Base-by-base conservation (phyloP, 2,113 vertebrate genomes). In the Zapus hudsonius region DNA sequence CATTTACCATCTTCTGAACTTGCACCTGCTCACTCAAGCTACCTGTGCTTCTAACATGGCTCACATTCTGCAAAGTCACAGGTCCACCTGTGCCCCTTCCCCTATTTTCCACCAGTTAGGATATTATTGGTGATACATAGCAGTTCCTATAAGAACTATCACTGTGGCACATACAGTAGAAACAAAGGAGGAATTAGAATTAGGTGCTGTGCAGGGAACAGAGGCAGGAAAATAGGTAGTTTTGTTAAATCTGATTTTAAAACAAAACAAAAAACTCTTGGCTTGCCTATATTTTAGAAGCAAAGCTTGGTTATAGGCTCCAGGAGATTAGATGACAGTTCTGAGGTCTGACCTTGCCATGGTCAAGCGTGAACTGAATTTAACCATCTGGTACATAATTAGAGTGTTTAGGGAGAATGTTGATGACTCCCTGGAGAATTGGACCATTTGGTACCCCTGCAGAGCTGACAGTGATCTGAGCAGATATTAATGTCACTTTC, bases 361-460 rank as follows among this genome's bases (percentile, higher is more conserved):
- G 29, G 33, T 94, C 73, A 87, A 89, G 52, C 4, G 0, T 83
- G 67, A 55, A 83, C 47, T 87, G 42, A 91, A 93, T 82, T 91
- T 27, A 70, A 40, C 90, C 92, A 95, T 93, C 92, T 95, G 91
- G 81, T 83, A 67, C 6, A 29, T 96, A 94, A 93, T 96, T 93
- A 80, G 57, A 88, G 59, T 57, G 2, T 87, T 85, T 81, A 70
- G 63, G 89, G 73, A 66, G 25, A 67, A 47, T 33, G 20, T 40
- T 79, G 92, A 94, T 67, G 87, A 38, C 52, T 94, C 86, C 84
- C 92, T 80, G 33, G 73, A 52, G 94, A 87, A 81, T 2, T n/a
- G 19, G 33, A 52, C 83, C 27, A 8, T 63, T 70, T 40, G 3
- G 2, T 69, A 38, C 67, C 76, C 72, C 42, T 73, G 80, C 4